A percentile compares a stretch with the other conserved stretches of the same genome.
These are phyloP conservation scores for Morus bassanus DNA, from an alignment of 2,797 vertebrate species.

Conservation along the genomic window DNA sequence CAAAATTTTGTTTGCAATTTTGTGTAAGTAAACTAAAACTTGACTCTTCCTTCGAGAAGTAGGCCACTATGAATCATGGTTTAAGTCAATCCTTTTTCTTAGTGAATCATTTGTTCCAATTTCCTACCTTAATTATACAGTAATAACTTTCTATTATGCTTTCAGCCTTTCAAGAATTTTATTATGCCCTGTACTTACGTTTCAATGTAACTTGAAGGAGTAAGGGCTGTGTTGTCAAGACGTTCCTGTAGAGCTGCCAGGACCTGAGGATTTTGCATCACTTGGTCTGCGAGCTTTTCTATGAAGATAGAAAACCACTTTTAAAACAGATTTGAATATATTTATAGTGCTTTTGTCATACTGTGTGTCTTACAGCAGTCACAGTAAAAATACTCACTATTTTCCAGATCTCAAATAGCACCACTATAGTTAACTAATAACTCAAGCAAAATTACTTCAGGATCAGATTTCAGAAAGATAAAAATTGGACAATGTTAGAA, in stretches of 20 bases:
- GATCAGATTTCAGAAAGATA: background rate
- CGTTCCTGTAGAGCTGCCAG: conserved; percentile 84
- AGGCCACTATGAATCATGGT: background rate
- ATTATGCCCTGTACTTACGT: conserved; percentile 75
- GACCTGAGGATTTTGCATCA: conserved; percentile 85
- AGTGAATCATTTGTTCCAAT: background rate
- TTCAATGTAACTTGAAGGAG: conserved; percentile 86
- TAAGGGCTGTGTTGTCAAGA: conserved; percentile 79
- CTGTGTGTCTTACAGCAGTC: background rate
- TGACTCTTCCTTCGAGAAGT: background rate
- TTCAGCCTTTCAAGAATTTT: background rate
- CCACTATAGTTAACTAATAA: background rate
- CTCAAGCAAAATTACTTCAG: background rate
- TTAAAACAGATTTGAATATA: background rate
- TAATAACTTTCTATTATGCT: background rate
- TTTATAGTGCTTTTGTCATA: background rate
- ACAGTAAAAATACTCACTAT: background rate
- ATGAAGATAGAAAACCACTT: background rate
- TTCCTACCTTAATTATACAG: background rate
- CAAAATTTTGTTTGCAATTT: background rate
- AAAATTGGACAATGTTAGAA: background rate
- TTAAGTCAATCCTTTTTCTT: background rate
- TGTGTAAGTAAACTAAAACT: background rate
- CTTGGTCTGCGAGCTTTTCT: conserved; percentile 83
- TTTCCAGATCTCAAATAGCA: background rate